A percentile compares a stretch with the other conserved stretches of the same genome.
phyloP scores from a whole-genome alignment of 53 echinoderm and acorn worm genomes.

The Crossaster papposus region DNA sequence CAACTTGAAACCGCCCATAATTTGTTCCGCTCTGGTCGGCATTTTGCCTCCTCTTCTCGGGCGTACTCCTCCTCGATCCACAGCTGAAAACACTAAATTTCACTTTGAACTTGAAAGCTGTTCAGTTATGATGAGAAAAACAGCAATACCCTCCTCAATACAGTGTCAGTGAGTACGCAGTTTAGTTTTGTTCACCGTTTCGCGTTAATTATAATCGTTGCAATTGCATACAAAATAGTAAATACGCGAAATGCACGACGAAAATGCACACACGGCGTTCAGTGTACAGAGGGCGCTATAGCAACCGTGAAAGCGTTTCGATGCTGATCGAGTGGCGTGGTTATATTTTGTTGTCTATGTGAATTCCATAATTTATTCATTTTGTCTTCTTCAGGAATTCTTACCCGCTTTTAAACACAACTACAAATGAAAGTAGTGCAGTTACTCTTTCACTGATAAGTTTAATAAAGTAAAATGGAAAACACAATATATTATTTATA shows the following conservation, averaged over 20 bases:
- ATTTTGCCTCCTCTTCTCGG: constrained; percentile 45
- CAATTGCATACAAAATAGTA: not conserved
- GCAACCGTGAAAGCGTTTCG: constrained; percentile 62
- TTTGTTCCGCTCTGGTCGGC: constrained; percentile 91
- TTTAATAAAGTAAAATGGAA: not conserved
- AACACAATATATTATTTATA: too few species aligned
- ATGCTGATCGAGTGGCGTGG: not conserved
- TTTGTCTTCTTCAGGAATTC: not conserved
- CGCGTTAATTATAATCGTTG: too few species aligned
- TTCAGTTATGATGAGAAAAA: constrained; percentile 17
- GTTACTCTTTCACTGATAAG: not conserved
- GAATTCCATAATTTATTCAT: constrained; percentile 4
- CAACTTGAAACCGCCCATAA: constrained; percentile 94
- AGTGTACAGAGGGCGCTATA: too few species aligned
- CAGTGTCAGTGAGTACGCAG: too few species aligned
- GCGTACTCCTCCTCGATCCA: not conserved
- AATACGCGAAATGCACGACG: not conserved
- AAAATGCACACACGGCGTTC: not conserved
- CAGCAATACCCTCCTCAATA: not conserved
- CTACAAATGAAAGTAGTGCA: not conserved
- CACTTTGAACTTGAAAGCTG: not conserved
- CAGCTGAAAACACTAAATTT: not conserved
- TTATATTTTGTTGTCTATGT: constrained; percentile 1
- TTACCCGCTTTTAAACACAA: not conserved
- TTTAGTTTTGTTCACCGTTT: too few species aligned